phyloP scores from a whole-genome alignment of 1,140 invertebrate species.

The Philaenus spumarius region DNA sequence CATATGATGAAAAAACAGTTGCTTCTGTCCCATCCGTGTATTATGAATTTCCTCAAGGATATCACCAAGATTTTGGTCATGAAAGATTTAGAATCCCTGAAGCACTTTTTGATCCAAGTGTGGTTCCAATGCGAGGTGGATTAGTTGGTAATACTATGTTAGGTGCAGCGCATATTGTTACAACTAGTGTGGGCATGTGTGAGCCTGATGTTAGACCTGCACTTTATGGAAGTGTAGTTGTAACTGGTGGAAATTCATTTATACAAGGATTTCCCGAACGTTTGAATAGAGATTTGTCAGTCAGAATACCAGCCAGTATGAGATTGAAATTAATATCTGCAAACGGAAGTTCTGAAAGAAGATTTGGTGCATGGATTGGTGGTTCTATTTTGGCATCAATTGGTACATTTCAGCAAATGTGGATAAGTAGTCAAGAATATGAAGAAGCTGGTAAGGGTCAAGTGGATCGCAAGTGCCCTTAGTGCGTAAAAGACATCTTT shows the following conservation, averaged over 20 bases:
- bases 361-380: constrained; percentile 89
- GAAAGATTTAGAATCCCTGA: constrained; percentile 80
- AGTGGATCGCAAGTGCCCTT: constrained; percentile 79
- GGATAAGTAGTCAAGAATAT: constrained; percentile 88
- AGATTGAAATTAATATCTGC: constrained; percentile 70
- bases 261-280: constrained; percentile 81
- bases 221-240: constrained; percentile 77
- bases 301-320: constrained; percentile 84
- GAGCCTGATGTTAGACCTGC: constrained; percentile 81
- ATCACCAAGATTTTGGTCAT: constrained; percentile 72
- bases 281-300: constrained; percentile 79
- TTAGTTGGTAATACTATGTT: constrained; percentile 63
- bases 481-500: too few relatives aligned
- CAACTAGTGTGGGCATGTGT: constrained; percentile 83
- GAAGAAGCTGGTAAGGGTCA: constrained; percentile 77
- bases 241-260: constrained; percentile 82
- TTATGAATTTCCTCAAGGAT: constrained; percentile 87
- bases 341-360: constrained; percentile 64
- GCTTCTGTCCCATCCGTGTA: constrained; percentile 70
- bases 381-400: constrained; percentile 85
- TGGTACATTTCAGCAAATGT: constrained; percentile 89
- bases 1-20: constrained; percentile 68
- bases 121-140: constrained; percentile 47
- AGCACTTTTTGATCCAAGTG: constrained; percentile 74
- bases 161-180: constrained; percentile 73